These are phyloP conservation scores for Orientallactaga sibirica DNA, from an alignment of 2,797 vertebrate species.

Conservation along the genomic window DNA sequence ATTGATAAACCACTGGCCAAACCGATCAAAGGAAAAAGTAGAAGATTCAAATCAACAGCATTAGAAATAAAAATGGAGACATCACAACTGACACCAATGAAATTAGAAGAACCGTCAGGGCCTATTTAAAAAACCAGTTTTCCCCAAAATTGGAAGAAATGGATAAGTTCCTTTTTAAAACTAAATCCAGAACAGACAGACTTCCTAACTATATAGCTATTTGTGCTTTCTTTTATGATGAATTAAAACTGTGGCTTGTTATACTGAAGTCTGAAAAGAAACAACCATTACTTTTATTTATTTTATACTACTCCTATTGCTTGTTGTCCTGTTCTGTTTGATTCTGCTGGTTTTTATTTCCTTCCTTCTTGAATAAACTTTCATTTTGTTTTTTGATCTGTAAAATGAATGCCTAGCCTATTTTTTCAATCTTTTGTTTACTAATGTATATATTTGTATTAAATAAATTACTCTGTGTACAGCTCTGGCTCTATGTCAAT, in stretches of 20 bases:
- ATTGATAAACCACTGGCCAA: too few relatives aligned
- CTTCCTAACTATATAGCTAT: background rate
- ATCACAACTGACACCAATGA: too few relatives aligned
- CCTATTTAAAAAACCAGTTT: too few relatives aligned
- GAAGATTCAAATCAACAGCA: too few relatives aligned
- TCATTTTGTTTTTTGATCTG: conserved; percentile 28
- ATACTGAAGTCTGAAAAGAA: background rate
- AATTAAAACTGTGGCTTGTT: background rate
- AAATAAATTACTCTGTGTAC: background rate
- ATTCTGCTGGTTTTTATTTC: conserved; percentile 4
- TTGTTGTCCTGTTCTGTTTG: background rate
- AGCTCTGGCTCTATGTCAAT: background rate
- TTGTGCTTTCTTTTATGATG: background rate
- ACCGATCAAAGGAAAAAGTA: too few relatives aligned
- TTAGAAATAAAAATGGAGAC: too few relatives aligned
- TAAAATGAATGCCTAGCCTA: background rate
- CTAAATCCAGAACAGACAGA: too few relatives aligned
- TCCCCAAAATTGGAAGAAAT: too few relatives aligned
- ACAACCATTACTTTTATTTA: background rate
- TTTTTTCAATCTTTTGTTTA: conserved; percentile 3
- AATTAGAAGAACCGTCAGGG: too few relatives aligned
- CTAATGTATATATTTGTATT: background rate
- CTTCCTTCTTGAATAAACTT: background rate
- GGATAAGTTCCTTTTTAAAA: background rate
- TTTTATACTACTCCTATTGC: background rate